These are phyloP conservation scores for Brassicogethes aeneus DNA, from an alignment of 2,888 invertebrate species.

Conservation along the genomic window DNA sequence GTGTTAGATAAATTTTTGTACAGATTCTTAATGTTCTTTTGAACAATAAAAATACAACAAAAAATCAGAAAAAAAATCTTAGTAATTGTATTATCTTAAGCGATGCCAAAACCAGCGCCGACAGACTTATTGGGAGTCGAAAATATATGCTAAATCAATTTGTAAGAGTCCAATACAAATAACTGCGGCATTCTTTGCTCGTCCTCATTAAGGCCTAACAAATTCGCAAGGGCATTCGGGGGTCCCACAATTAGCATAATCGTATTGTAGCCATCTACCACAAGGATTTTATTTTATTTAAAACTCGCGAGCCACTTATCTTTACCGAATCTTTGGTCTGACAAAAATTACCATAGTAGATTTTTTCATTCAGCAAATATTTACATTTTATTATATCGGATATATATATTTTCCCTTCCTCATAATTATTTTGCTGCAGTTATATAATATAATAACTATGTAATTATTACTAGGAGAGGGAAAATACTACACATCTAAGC, in stretches of 20 bases:
- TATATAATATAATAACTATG: too few species aligned
- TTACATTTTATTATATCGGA: too few species aligned
- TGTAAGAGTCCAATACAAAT: neutral
- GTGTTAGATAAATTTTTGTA: too few species aligned
- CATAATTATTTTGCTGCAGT: too few species aligned
- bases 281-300: neutral
- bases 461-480: too few species aligned
- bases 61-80: neutral
- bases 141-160: constrained; percentile 2
- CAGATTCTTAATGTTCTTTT: too few species aligned
- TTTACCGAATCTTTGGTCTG: too few species aligned
- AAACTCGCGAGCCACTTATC: neutral
- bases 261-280: neutral
- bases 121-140: neutral
- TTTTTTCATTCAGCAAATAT: too few species aligned
- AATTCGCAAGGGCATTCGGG: neutral
- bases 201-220: neutral
- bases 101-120: neutral
- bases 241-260: constrained; percentile 1
- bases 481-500: too few species aligned
- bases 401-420: too few species aligned
- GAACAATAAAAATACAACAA: too few species aligned
- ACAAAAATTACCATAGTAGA: too few species aligned
- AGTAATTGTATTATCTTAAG: neutral
- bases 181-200: neutral